phyloP scores from a whole-genome alignment of 1,140 invertebrate species.

The Heterodera carotae region DNA sequence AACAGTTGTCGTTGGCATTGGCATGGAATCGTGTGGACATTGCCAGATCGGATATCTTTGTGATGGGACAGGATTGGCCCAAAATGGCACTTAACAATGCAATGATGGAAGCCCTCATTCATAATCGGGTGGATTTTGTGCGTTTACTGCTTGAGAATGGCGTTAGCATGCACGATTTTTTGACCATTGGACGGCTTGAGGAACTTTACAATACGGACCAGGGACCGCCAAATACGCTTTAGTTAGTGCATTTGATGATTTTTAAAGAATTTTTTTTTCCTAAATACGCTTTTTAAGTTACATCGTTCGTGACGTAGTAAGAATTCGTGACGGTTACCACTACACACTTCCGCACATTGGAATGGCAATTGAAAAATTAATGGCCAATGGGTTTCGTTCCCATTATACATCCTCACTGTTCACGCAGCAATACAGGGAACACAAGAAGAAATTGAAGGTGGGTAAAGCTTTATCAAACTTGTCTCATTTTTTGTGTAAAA shows the following conservation, averaged over 20 bases:
- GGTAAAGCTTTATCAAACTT: neutral
- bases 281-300: slow-evolving; percentile 25
- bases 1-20: slow-evolving; percentile 73
- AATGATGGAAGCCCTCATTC: slow-evolving; percentile 96
- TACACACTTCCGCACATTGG: slow-evolving; percentile 83
- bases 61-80: slow-evolving; percentile 76
- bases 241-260: slow-evolving; percentile 79
- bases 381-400: slow-evolving; percentile 91
- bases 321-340: slow-evolving; percentile 35
- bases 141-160: slow-evolving; percentile 82
- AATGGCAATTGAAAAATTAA: slow-evolving; percentile 91
- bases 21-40: slow-evolving; percentile 98
- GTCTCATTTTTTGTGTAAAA: neutral
- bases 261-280: neutral
- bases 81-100: slow-evolving; percentile 66
- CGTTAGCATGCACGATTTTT: slow-evolving; percentile 93
- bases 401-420: slow-evolving; percentile 89
- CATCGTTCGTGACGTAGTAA: slow-evolving; percentile 42
- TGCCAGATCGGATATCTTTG: slow-evolving; percentile 85
- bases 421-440: slow-evolving; percentile 81
- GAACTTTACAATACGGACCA: slow-evolving; percentile 85
- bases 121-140: slow-evolving; percentile 94
- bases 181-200: slow-evolving; percentile 89
- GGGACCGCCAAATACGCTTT: slow-evolving; percentile 84
- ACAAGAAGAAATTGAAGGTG: slow-evolving; percentile 35